phyloP scores from a whole-genome alignment of 2,888 invertebrate genomes.

The Balanococcus diminutus region DNA sequence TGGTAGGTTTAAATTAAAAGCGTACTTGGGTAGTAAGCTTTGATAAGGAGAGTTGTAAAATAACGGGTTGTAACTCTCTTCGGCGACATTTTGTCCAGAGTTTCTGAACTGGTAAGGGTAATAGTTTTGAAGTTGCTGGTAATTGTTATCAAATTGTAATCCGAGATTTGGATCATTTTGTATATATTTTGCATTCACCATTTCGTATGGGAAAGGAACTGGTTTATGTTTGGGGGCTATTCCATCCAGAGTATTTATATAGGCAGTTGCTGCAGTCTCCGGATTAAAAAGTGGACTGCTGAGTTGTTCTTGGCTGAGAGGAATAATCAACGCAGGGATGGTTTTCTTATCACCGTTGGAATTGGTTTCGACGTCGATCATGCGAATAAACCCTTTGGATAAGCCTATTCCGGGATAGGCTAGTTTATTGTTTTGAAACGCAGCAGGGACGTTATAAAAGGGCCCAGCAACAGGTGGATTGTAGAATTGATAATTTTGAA shows the following conservation, averaged over 20 bases:
- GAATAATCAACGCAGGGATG: slow-evolving; percentile 45
- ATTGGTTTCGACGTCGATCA: slow-evolving; percentile 45
- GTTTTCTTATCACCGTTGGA: slow-evolving; percentile 14
- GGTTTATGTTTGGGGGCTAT: background rate
- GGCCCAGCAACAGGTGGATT: background rate
- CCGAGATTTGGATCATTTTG: background rate
- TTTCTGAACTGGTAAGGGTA: background rate
- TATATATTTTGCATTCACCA: background rate
- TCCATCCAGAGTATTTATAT: background rate
- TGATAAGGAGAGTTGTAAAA: background rate
- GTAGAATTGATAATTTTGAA: background rate
- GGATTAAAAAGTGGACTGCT: slow-evolving; percentile 26
- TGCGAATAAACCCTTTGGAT: slow-evolving; percentile 47
- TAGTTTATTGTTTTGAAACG: background rate
- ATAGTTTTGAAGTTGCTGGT: slow-evolving; percentile 1
- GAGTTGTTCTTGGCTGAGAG: slow-evolving; percentile 39
- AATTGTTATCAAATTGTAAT: background rate
- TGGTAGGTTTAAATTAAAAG: background rate
- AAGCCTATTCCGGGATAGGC: background rate
- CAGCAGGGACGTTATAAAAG: background rate
- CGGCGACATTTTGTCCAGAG: background rate
- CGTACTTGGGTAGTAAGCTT: background rate
- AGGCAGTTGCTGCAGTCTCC: background rate
- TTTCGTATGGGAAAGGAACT: slow-evolving; percentile 26
- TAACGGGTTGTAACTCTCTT: background rate